Conservation (phyloP, 2,888 invertebrate species). For the Pardosa pseudoannulata region DNA sequence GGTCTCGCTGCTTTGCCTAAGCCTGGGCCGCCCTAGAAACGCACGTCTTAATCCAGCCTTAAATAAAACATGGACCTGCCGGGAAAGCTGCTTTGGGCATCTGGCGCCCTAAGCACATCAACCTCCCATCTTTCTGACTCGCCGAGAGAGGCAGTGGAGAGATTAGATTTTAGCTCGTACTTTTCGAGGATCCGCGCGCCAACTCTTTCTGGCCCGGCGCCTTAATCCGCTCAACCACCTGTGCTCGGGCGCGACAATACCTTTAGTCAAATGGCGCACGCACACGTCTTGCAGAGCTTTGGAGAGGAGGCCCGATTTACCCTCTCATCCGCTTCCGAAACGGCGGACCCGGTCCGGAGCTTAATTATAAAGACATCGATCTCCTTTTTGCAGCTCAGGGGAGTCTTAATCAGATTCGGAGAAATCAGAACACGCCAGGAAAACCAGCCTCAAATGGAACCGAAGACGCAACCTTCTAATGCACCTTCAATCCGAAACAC, state of each 20-base stretch:
- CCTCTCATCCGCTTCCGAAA: constrained; percentile 52
- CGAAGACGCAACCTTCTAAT: not conserved
- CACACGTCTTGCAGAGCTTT: constrained; percentile 59
- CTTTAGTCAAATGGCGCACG: constrained; percentile 70
- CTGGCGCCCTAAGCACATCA: constrained; percentile 67
- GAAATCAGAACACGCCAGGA: not conserved
- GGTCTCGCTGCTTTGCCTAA: constrained; percentile 15
- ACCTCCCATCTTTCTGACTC: constrained; percentile 66
- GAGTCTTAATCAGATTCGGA: constrained; percentile 8
- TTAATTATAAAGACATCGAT: constrained; percentile 14
- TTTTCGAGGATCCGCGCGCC: constrained; percentile 20
- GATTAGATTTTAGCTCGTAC: constrained; percentile 70
- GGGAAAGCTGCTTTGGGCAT: constrained; percentile 72
- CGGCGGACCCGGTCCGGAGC: not conserved
- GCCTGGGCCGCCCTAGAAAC: constrained; percentile 35
- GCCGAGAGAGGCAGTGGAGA: constrained; percentile 66
- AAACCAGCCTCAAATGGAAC: constrained; percentile 6
- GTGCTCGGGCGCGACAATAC: constrained; percentile 67
- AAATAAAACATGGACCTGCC: constrained; percentile 73
- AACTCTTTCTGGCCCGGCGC: constrained; percentile 29
- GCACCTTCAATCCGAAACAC: not conserved
- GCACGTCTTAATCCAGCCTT: constrained; percentile 72
- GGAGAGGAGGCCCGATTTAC: constrained; percentile 3
- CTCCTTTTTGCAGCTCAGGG: constrained; percentile 7
- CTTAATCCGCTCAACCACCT: constrained; percentile 72